Percentiles rank a stretch among this genome's conserved stretches.
Conservation (phyloP, 2,113 vertebrate species). For the Verasper variegatus region DNA sequence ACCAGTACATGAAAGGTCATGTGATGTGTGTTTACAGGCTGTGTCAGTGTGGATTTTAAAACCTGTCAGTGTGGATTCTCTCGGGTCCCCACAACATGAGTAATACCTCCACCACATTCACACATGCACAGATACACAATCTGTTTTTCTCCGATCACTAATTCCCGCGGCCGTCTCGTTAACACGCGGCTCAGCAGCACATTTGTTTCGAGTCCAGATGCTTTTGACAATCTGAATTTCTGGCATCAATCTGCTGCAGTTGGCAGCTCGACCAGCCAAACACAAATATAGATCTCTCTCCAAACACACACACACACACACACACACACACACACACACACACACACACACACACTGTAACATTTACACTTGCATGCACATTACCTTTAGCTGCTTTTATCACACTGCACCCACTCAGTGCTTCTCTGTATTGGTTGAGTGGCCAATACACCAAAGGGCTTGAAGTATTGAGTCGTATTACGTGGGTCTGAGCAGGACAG, state of each 20-base stretch:
- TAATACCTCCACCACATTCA: background rate
- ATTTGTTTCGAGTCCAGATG: constrained; percentile 37
- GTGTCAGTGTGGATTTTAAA: background rate
- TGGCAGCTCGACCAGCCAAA: constrained; percentile 33
- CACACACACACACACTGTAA: constrained; percentile 12
- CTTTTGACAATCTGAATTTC: constrained; percentile 6
- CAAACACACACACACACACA: constrained; percentile 13
- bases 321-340: constrained; percentile 22
- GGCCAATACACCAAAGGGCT: constrained; percentile 49
- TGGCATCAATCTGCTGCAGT: constrained; percentile 43
- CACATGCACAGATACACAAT: background rate
- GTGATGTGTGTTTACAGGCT: background rate
- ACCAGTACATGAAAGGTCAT: background rate
- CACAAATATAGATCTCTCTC: constrained; percentile 57
- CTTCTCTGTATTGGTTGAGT: constrained; percentile 41
- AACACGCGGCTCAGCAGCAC: constrained; percentile 31
- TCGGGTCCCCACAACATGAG: background rate
- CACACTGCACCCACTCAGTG: constrained; percentile 42
- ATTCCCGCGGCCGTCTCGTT: constrained; percentile 13
- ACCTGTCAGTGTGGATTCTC: background rate
- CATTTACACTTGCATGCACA: constrained; percentile 47
- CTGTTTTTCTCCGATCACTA: background rate
- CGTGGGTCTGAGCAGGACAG: constrained; percentile 36
- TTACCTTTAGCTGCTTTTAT: constrained; percentile 71
- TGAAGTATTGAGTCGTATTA: constrained; percentile 60